These are phyloP conservation scores for Choristoneura fumiferana DNA, from an alignment of 1,140 invertebrate genomes.

Conservation along the genomic window DNA sequence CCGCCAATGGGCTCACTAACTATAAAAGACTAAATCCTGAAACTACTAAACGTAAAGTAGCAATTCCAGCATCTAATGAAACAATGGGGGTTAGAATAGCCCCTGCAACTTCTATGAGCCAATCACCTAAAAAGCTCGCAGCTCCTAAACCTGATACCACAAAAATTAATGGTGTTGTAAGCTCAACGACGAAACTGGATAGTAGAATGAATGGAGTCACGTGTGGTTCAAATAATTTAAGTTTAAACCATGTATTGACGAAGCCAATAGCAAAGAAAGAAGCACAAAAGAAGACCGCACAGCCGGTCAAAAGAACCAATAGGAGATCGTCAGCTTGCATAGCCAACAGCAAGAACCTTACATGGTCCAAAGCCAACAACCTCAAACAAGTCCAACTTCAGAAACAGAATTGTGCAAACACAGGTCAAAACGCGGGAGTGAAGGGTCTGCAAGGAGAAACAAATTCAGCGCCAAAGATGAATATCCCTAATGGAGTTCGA, in stretches of 20 bases:
- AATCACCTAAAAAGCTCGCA: constrained; percentile 47
- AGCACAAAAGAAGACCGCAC: constrained; percentile 43
- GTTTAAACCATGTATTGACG: constrained; percentile 43
- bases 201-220: constrained; percentile 70
- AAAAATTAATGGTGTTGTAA: constrained; percentile 57
- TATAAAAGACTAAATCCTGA: constrained; percentile 36
- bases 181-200: constrained; percentile 67
- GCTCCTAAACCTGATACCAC: constrained; percentile 41
- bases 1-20: constrained; percentile 48
- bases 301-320: constrained; percentile 58
- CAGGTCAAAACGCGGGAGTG: constrained; percentile 35
- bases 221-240: constrained; percentile 67
- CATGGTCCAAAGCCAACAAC: constrained; percentile 73
- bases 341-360: constrained; percentile 72
- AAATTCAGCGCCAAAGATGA: constrained; percentile 56
- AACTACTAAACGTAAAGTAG: constrained; percentile 45
- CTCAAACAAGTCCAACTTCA: constrained; percentile 66
- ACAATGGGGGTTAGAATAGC: constrained; percentile 45
- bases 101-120: constrained; percentile 41
- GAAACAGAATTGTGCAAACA: constrained; percentile 64
- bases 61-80: constrained; percentile 51
- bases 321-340: constrained; percentile 72
- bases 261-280: constrained; percentile 55
- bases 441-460: constrained; percentile 47
- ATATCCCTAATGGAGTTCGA: constrained; percentile 63